Base-by-base conservation (phyloP, 2,888 invertebrate species). In the Lysandra coridon region DNA sequence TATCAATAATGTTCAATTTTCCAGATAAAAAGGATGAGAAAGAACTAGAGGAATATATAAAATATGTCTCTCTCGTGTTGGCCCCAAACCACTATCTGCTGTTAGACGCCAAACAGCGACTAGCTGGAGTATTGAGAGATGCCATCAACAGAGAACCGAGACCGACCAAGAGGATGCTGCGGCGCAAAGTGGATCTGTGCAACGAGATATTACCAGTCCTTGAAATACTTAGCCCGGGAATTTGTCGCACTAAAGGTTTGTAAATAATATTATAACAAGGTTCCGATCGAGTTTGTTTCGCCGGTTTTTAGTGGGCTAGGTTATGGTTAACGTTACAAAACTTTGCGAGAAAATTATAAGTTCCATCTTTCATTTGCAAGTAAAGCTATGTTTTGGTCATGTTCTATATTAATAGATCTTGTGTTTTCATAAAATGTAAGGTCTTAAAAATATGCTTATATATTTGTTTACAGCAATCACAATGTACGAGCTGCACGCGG, bases 401-500 rank as follows among this genome's bases (percentile, higher is more conserved):
- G 12, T 49, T 49, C 49, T 10, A 44, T 44, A 44, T 10, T 44
- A 44, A 44, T 44, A 44, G 44, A 44, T 49, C 49, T 12, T 49
- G 49, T 44, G 44, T 49, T 49, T 49, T 49, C 49, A 49, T 10
- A 49, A 49, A 10, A 49, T 10, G 12, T 10, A 49, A 49, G 10
- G 10, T 2, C 10, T 49, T 49, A 49, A 10, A 44, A 44, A 44
- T 44, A 44, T 44, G 10, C 44, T 69, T 75, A 76, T 78, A 30
- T 73, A 78, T 78, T 79, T 78, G 74, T 62, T 91, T 95, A 80
- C 88, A 95, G 97, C 97, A 0, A 96, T 98, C 78, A 96, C 97
- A 12, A 85, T 97, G 64, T 98, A 97, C 84, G 98, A 98, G 87
- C 90, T 97, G 83, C 97, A 97, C 85, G 95, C 95, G 23, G 96